Evolutionary conservation across 2,888 invertebrate genomes (phyloP), one percentile per base, ranked within the genome.

Genomic region (Alloscopus bannaensis): DNA sequence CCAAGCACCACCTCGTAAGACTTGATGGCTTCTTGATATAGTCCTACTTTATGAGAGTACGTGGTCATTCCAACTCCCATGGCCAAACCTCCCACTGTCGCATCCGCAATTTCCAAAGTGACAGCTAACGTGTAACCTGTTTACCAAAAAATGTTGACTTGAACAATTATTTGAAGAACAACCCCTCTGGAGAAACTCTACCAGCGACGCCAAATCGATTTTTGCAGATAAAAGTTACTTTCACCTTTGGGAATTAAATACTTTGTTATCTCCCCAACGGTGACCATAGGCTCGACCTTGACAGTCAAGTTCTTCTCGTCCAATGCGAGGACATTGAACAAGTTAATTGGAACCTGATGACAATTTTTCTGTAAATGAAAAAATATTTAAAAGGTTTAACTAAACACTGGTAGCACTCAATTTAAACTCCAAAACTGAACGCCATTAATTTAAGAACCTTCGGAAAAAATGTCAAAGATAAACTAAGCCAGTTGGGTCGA

Each of bases 1-100:
- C 90, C 91, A 1, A 92, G 88, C 1, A 93, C 90, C 0, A 93
- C 91, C 86, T 93, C 93, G 88, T 92, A 93, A 73, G 91, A 91
- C 4, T 88, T 88, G 60, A 93, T 90, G 0, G 90, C 91, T 87
- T 93, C 93, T 86, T 93, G 93, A 88, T 92, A 93, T 26, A 93
- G 89, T 20, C 93, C 93, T 0, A 91, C 91, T 87, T 92, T 92
- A 88, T 93, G 93, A 0, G 93, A 93, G 26, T 71, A 92, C 0
- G 93, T 93, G 0, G 93, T 93, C 93, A 93, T 93, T n/a, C 93
- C 93, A 0, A 91, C 91, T 16, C 92, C 93, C 87, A 93, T 89
- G 0, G 93, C 93, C 24, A 93, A 88, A 52, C 93, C 93, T 85
- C 93, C 93, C 22, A 93, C 88, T 3, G 93, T 93, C 24, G 93